phyloP scores from a whole-genome alignment of 2,797 vertebrate genomes.

The Dallia pectoralis region DNA sequence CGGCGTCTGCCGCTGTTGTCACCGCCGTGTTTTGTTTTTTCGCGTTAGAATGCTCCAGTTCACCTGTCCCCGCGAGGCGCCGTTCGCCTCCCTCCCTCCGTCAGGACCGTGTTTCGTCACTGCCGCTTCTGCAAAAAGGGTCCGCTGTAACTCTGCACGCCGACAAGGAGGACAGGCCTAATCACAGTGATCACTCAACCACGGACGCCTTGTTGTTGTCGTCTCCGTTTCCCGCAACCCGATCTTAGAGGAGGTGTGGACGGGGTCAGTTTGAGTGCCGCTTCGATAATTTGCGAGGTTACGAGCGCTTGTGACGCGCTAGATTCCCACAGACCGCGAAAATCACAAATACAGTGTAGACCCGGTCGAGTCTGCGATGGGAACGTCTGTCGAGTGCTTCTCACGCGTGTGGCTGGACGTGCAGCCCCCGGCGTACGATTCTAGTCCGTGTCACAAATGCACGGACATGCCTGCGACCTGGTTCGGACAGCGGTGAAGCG shows the following conservation, averaged over 20 bases:
- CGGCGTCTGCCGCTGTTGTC: slow-evolving; percentile 54
- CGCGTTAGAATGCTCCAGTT: slow-evolving; percentile 70
- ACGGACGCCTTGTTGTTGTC: slow-evolving; percentile 28
- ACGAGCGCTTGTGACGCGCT: too few relatives aligned
- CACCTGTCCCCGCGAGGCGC: slow-evolving; percentile 65
- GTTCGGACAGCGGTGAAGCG: neutral
- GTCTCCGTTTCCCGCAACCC: slow-evolving; percentile 17
- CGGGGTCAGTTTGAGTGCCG: neutral
- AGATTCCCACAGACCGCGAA: neutral
- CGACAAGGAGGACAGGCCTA: slow-evolving; percentile 47
- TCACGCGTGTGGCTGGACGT: neutral
- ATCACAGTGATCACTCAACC: slow-evolving; percentile 61
- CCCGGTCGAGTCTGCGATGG: neutral
- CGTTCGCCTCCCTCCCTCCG: slow-evolving; percentile 49
- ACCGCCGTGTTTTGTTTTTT: slow-evolving; percentile 65
- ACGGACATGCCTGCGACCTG: neutral
- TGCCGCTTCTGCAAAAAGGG: slow-evolving; percentile 47
- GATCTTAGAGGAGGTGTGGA: neutral
- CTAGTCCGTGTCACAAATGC: neutral
- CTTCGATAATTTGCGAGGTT: neutral
- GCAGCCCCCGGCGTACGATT: neutral
- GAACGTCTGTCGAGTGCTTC: neutral
- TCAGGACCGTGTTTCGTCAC: slow-evolving; percentile 40
- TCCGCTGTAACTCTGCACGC: slow-evolving; percentile 50
- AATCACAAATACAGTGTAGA: neutral